Conservation (phyloP, 2,113 vertebrate species). For the Leucoraja erinaceus region DNA sequence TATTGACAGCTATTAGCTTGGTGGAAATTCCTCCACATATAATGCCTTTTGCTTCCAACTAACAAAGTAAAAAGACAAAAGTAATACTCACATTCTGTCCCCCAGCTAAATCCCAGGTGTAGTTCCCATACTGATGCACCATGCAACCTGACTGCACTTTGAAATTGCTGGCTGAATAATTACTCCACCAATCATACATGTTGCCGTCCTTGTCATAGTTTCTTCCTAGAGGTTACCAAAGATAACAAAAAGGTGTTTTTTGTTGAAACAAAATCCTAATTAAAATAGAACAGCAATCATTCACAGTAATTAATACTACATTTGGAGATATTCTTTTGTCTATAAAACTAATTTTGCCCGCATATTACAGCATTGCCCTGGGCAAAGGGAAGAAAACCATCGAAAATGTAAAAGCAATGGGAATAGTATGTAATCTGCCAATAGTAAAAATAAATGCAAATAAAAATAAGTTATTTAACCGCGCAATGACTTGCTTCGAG, state of each 20-base stretch:
- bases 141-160: conserved; percentile 83
- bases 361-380: not conserved
- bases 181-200: conserved; percentile 96
- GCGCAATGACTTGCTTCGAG: too few relatives aligned
- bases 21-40: not conserved
- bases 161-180: conserved; percentile 82
- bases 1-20: not conserved
- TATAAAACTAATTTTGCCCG: not conserved
- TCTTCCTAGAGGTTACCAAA: conserved; percentile 61
- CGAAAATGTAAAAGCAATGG: not conserved
- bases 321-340: not conserved
- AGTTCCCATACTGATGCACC: conserved; percentile 83
- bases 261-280: not conserved
- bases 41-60: not conserved
- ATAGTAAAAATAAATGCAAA: not conserved
- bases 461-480: not conserved
- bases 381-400: not conserved
- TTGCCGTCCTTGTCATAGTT: conserved; percentile 94
- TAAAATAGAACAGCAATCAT: not conserved
- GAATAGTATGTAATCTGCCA: not conserved
- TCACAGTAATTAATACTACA: not conserved
- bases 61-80: not conserved
- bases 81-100: conserved; percentile 67
- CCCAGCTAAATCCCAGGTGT: conserved; percentile 83
- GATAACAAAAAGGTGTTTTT: not conserved